These are phyloP conservation scores for Heterotis niloticus DNA, from an alignment of 2,113 vertebrate genomes.

Conservation along the genomic window DNA sequence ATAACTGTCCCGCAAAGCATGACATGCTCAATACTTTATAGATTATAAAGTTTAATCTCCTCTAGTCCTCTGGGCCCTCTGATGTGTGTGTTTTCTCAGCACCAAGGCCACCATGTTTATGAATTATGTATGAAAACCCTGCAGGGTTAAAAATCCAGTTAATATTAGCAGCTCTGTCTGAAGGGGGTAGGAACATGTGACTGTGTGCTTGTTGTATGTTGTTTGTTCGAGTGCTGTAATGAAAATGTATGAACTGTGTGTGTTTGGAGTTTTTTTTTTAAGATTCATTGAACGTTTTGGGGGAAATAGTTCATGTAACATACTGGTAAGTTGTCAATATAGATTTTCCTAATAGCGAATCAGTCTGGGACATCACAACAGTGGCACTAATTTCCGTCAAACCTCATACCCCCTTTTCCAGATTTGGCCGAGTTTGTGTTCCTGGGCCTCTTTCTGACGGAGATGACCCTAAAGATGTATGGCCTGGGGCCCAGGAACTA, in stretches of 20 bases:
- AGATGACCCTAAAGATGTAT: constrained; percentile 98
- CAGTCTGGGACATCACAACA: not conserved
- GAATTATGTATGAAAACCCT: constrained; percentile 15
- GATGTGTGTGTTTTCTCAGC: not conserved
- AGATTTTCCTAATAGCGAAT: too few species aligned
- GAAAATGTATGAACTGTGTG: too few species aligned
- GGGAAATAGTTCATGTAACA: not conserved
- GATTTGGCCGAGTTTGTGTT: constrained; percentile 95
- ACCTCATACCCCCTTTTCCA: constrained; percentile 46
- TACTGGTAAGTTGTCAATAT: too few species aligned
- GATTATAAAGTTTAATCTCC: not conserved
- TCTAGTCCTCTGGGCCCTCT: not conserved
- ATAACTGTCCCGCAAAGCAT: not conserved
- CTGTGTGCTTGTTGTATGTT: too few species aligned
- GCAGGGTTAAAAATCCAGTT: constrained; percentile 1
- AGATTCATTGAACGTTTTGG: too few species aligned
- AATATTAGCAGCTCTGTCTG: not conserved
- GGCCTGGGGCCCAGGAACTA: constrained; percentile 90
- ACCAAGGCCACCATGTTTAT: not conserved
- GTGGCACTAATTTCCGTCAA: too few species aligned
- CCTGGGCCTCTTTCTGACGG: constrained; percentile 89
- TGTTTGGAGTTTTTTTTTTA: too few species aligned
- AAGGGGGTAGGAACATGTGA: too few species aligned
- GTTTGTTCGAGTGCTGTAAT: too few species aligned
- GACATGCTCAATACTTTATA: not conserved